phyloP scores from a whole-genome alignment of 2,797 vertebrate species.

The Phataginus tetradactyla region DNA sequence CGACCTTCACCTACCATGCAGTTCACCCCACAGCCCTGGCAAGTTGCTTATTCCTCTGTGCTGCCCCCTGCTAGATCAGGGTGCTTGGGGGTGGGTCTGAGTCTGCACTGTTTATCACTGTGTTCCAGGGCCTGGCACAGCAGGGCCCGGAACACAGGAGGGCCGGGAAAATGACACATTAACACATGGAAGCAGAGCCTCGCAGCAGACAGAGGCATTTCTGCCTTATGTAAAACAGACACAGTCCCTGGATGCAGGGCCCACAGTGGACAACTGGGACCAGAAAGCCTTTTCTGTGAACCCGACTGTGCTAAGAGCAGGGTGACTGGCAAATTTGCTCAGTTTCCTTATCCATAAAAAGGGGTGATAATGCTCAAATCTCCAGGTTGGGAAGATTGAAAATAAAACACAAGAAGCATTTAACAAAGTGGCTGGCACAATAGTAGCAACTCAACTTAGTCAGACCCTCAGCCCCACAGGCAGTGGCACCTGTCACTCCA shows the following conservation, averaged over 20 bases:
- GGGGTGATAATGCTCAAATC: background rate
- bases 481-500: no score
- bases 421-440: background rate
- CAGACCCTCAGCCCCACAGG: background rate
- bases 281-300: background rate
- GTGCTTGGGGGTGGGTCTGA: background rate
- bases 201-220: background rate
- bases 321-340: background rate
- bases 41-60: background rate
- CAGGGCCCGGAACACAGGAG: accelerated
- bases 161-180: background rate
- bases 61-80: background rate
- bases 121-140: background rate
- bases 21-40: background rate
- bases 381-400: background rate
- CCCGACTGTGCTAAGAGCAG: background rate
- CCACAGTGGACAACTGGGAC: background rate
- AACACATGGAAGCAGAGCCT: background rate
- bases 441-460: background rate
- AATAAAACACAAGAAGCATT: background rate
- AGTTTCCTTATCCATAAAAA: background rate
- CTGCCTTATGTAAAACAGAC: background rate
- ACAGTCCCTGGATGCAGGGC: background rate
- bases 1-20: background rate
- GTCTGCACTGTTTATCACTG: background rate